These are phyloP conservation scores for Athrips mouffetella DNA, from an alignment of 2,888 invertebrate species.

Conservation along the genomic window DNA sequence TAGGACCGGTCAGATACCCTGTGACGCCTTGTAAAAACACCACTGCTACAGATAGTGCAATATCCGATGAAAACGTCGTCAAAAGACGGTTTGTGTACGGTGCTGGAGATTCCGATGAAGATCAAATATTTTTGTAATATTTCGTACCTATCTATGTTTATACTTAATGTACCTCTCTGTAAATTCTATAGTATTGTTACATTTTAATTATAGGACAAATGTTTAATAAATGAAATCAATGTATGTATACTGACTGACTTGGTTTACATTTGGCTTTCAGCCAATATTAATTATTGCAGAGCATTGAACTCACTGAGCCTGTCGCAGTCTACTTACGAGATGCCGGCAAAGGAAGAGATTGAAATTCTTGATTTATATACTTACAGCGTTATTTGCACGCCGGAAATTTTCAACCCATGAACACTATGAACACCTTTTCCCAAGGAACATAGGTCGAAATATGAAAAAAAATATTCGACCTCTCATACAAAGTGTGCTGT, in stretches of 20 bases:
- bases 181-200: conserved; percentile 3
- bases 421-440: too few relatives aligned
- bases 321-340: too few relatives aligned
- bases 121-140: conserved; percentile 80
- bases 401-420: too few relatives aligned
- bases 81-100: conserved; percentile 70
- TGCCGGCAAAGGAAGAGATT: too few relatives aligned
- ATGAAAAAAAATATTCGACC: too few relatives aligned
- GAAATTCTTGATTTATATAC: too few relatives aligned
- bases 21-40: conserved; percentile 80
- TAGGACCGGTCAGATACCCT: conserved; percentile 81
- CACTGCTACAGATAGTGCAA: conserved; percentile 48
- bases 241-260: not conserved
- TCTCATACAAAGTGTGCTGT: too few relatives aligned
- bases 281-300: not conserved
- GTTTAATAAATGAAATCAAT: conserved; percentile 15
- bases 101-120: conserved; percentile 78
- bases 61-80: conserved; percentile 53
- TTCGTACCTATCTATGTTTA: too few relatives aligned
- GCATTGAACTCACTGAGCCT: not conserved
- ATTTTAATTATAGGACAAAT: conserved; percentile 18
- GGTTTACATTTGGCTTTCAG: not conserved
- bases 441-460: too few relatives aligned
- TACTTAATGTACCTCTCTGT: not conserved
- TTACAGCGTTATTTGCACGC: too few relatives aligned